Evolutionary conservation across 2,113 vertebrate species (phyloP), one percentile per base, ranked within the genome.

Genomic region (Mormyrus iriodes): DNA sequence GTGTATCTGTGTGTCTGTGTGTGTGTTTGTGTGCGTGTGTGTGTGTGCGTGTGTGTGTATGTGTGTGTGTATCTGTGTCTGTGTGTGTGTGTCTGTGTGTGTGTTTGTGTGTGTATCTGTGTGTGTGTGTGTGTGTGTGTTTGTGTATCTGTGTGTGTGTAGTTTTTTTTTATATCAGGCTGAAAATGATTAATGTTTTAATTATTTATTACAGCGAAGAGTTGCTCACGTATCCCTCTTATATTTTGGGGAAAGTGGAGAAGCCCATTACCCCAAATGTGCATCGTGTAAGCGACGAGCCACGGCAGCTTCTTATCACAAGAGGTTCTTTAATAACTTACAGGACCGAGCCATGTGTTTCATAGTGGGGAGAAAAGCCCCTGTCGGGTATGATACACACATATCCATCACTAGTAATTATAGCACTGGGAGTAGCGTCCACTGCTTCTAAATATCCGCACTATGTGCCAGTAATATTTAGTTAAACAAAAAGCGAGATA

Each of bases 391-490:
- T 39, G 76, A 84, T 39, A n/a, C 15, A 52, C 52, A 49, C 10
- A 27, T 15, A 9, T 17, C n/a, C 76, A 19, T 48, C 53, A 15
- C 39, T 35, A 19, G 35, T 82, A 82, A 85, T 89, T 79, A 79
- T 39, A 17, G 73, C 35, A 3, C 35, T 79, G 73, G 83, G n/a
- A 89, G 52, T 90, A 44, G 49, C 21, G 31, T 49, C 27, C 89
- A 84, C 76, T 90, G 19, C 73, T 31, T 90, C 86, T 69, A 90
- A 91, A 91, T 92, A 86, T 94, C 92, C 92, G 93, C 93, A 95
- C 92, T 95, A 94, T 93, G 88, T 91, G 88, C 92, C 93, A 93
- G 95, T 96, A 97, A 95, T 95, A 96, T 95, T 96, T 97, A 96
- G 95, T 94, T 95, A 96, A 93, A 96, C 93, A 94, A 90, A 94